These are phyloP conservation scores for Sebastiscus tertius DNA, from an alignment of 2,797 vertebrate genomes.

Conservation along the genomic window DNA sequence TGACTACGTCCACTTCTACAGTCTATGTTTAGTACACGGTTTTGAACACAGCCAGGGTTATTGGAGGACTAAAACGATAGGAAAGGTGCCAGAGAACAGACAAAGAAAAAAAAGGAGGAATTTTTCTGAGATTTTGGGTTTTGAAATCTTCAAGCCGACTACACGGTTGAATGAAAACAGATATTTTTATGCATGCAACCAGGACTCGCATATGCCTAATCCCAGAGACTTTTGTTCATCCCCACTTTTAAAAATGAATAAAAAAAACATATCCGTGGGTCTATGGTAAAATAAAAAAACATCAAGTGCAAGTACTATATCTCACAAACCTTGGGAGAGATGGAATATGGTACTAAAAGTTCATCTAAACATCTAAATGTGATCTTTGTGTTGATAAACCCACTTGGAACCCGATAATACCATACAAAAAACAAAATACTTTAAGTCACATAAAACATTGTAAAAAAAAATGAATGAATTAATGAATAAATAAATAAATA, in stretches of 20 bases:
- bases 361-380: background rate
- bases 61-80: background rate
- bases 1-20: no score
- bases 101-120: background rate
- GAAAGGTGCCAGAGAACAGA: background rate
- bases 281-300: background rate
- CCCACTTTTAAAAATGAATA: background rate
- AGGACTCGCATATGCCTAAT: background rate
- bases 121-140: background rate
- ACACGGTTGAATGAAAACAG: background rate
- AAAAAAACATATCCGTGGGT: background rate
- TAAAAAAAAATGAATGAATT: fast-evolving
- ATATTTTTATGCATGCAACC: background rate
- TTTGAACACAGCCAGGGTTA: background rate
- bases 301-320: background rate
- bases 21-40: background rate
- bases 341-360: no score
- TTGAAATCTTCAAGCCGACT: background rate
- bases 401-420: background rate
- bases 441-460: background rate
- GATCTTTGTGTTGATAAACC: background rate
- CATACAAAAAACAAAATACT: background rate
- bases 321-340: background rate
- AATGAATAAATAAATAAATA: background rate
- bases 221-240: background rate